Evolutionary conservation across 2,888 invertebrate species (phyloP), one percentile per base, ranked within the genome.

Genomic region (Cybosia mesomella): DNA sequence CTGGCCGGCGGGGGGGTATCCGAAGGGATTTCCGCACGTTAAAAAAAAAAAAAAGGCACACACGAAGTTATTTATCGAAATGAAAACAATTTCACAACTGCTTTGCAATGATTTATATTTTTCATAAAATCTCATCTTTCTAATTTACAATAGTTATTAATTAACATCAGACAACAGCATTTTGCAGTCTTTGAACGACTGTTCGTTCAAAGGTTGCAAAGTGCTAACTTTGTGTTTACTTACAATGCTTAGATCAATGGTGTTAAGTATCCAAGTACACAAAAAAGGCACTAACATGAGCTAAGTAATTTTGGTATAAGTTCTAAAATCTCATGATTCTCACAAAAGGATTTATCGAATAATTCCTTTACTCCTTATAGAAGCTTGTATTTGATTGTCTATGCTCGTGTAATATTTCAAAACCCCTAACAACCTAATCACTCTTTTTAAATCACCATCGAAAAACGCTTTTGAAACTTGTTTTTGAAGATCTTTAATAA

Each of bases 321-420:
- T 62, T 53, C 22, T 32, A 62, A 53, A 21, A 34, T 55, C 10
- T 21, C 43, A 53, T 28, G n/a, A 32, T 28, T 28, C 11, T 21
- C 32, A 22, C 10, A 64, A 39, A 28, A 55, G 18, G 22, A 28
- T 24, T 84, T 86, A 94, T 84, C 88, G 87, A 58, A 96, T 95
- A 76, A 96, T 95, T 49, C 96, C 96, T 89, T 95, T 95, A 83
- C 91, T 95, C 75, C 96, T 89, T 81, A 96, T 95, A 36, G 95
- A 84, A 39, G 90, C 93, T 92, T 98, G 98, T 73, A 98, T 97
- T 92, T 97, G 97, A 53, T 92, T 95, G 72, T 97, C 96, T 84
- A 99, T 96, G 87, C 97, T 98, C 21, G 96, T 95, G 83, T 97
- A 98, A 93, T 98, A 99, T 88, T 98, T 98, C 96, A 99, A 96